Percentiles rank a stretch among this genome's conserved stretches.
phyloP scores from a whole-genome alignment of 1,140 invertebrate species.

The Macrosteles quadrilineatus region DNA sequence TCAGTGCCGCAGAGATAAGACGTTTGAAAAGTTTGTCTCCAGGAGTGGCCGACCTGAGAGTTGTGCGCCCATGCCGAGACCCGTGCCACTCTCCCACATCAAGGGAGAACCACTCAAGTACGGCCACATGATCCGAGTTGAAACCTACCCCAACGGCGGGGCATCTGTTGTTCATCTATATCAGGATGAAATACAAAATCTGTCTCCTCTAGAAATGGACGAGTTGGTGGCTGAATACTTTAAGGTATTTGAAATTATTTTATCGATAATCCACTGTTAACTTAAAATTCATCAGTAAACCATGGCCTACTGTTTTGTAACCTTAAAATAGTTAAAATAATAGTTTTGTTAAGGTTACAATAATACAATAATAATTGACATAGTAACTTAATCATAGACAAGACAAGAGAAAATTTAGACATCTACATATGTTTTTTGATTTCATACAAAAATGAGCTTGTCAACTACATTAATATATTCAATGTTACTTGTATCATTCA shows the following conservation, averaged over 20 bases:
- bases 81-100: slow-evolving; percentile 47
- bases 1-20: slow-evolving; percentile 58
- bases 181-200: slow-evolving; percentile 84
- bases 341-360: too few relatives aligned
- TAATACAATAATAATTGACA: too few relatives aligned
- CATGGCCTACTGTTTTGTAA: too few relatives aligned
- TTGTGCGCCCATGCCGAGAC: slow-evolving; percentile 50
- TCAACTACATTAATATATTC: too few relatives aligned
- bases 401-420: too few relatives aligned
- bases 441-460: too few relatives aligned
- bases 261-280: too few relatives aligned
- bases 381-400: too few relatives aligned
- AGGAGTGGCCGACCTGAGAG: slow-evolving; percentile 38
- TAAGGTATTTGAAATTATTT: slow-evolving; percentile 61
- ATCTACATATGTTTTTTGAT: too few relatives aligned
- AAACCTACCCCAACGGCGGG: slow-evolving; percentile 95
- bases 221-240: slow-evolving; percentile 89
- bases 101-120: slow-evolving; percentile 65
- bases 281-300: too few relatives aligned
- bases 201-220: slow-evolving; percentile 73
- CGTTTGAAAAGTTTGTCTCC: slow-evolving; percentile 43
- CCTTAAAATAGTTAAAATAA: too few relatives aligned
- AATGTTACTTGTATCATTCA: too few relatives aligned
- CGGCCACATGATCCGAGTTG: slow-evolving; percentile 77
- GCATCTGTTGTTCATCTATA: slow-evolving; percentile 90